Evolutionary conservation across 2,888 invertebrate genomes (phyloP), one percentile per base, ranked within the genome.

Genomic region (Sicus ferrugineus): DNA sequence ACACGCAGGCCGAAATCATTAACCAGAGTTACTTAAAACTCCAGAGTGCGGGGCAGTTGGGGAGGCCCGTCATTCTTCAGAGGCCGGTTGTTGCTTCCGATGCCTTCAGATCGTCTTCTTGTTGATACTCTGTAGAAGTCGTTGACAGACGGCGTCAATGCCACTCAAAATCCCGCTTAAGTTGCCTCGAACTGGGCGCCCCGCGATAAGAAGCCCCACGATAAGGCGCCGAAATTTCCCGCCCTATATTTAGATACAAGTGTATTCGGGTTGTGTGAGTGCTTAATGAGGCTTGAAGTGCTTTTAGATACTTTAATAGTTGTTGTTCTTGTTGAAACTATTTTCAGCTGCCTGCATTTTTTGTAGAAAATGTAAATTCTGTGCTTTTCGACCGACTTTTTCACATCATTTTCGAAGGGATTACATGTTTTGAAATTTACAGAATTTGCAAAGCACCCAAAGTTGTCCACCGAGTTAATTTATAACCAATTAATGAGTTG

Each of bases 321-420:
- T 61, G 31, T 50, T 63, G 48, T 50, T n/a, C 5, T 28, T 66
- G 30, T 56, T 56, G 56, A 9, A 28, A 54, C n/a, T 54, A 54
- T 59, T 59, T 67, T 59, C 30, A 23, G 30, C 6, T 48, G 58
- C 23, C 16, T 5, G 19, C 21, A 19, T 56, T 38, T 48, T 16
- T 30, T 48, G 26, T 30, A 23, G 23, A 54, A 67, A 19, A 54
- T 67, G 67, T 67, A 42, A 59, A 67, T 46, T 21, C 46, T 67
- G 48, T 67, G 46, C 28, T 34, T 31, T 4, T n/a, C 28, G 61
- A 21, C 23, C 9, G 50, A n/a, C 3, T 21, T 19, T 54, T 26
- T 54, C 28, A n/a, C n/a, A n/a, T 42, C 11, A 4, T 42, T 42
- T 42, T 42, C 42, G n/a, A n/a, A n/a, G n/a, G n/a, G n/a, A n/a